phyloP scores from a whole-genome alignment of 2,797 vertebrate genomes.

The Chaetodon trifasciatus region DNA sequence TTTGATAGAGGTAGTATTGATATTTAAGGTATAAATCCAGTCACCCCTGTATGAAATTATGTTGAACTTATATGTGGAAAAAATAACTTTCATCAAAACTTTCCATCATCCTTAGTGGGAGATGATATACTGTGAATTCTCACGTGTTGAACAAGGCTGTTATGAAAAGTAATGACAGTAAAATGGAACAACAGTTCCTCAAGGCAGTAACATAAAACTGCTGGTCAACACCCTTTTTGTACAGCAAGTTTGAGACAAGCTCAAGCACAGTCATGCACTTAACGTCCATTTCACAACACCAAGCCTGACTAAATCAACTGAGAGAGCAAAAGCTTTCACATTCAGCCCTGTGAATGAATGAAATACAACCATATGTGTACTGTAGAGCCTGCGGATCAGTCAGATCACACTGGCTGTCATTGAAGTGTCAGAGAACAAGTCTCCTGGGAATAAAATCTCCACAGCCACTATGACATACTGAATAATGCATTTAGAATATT shows the following conservation, averaged over 20 bases:
- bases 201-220: constrained; percentile 45
- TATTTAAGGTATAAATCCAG: background rate
- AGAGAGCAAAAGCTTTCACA: background rate
- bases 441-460: constrained; percentile 15
- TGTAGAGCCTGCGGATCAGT: background rate
- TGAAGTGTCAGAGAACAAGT: constrained; percentile 9
- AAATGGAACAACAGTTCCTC: constrained; percentile 47
- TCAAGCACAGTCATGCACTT: constrained; percentile 36
- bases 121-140: background rate
- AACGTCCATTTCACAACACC: constrained; percentile 50
- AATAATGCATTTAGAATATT: constrained; percentile 17
- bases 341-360: background rate
- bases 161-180: constrained; percentile 8
- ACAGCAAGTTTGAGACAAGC: constrained; percentile 42
- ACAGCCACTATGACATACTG: background rate
- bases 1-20: background rate
- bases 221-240: constrained; percentile 50
- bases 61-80: background rate
- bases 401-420: background rate
- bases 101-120: background rate
- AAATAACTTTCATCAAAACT: background rate
- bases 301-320: background rate
- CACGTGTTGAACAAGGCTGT: background rate
- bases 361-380: background rate
- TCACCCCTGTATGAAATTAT: background rate